These are phyloP conservation scores for Drosophila serrata DNA, from an alignment of 1,140 invertebrate genomes.

Conservation along the genomic window DNA sequence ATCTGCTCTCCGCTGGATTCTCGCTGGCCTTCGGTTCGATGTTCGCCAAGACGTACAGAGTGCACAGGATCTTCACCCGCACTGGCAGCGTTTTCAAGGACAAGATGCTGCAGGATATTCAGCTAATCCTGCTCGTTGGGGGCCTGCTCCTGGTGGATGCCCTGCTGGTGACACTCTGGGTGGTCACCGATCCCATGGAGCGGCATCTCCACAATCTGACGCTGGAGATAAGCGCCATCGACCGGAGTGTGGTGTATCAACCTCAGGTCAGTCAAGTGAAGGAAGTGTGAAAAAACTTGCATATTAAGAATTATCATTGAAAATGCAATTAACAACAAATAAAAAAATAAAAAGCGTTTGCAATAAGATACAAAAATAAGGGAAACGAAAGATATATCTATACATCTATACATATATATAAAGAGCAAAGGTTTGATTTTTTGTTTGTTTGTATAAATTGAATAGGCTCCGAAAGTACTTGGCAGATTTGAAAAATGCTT, in stretches of 20 bases:
- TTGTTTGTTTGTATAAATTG: too few species aligned
- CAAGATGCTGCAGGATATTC: slow-evolving; percentile 93
- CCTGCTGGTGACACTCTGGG: slow-evolving; percentile 92
- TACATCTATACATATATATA: too few species aligned
- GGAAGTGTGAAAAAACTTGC: too few species aligned
- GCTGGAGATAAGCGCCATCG: slow-evolving; percentile 90
- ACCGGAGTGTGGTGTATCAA: slow-evolving; percentile 93
- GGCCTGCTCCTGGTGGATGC: slow-evolving; percentile 92
- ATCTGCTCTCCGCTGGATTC: slow-evolving; percentile 94
- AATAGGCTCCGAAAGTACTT: too few species aligned
- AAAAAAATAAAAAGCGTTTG: too few species aligned
- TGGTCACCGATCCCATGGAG: slow-evolving; percentile 93
- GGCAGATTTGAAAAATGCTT: too few species aligned
- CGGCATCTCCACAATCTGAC: slow-evolving; percentile 93
- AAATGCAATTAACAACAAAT: too few species aligned
- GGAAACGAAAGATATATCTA: too few species aligned
- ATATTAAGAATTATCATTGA: too few species aligned
- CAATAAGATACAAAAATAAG: too few species aligned
- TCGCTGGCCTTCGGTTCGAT: slow-evolving; percentile 95
- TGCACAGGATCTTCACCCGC: slow-evolving; percentile 93
- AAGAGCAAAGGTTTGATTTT: too few species aligned
- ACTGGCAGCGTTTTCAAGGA: slow-evolving; percentile 88
- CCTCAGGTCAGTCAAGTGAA: slow-evolving; percentile 89
- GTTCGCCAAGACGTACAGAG: slow-evolving; percentile 95
- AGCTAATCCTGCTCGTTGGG: slow-evolving; percentile 92